Evolutionary conservation across 2,888 invertebrate species (phyloP), one percentile per base, ranked within the genome.

Genomic region (Metopia argyrocephala): DNA sequence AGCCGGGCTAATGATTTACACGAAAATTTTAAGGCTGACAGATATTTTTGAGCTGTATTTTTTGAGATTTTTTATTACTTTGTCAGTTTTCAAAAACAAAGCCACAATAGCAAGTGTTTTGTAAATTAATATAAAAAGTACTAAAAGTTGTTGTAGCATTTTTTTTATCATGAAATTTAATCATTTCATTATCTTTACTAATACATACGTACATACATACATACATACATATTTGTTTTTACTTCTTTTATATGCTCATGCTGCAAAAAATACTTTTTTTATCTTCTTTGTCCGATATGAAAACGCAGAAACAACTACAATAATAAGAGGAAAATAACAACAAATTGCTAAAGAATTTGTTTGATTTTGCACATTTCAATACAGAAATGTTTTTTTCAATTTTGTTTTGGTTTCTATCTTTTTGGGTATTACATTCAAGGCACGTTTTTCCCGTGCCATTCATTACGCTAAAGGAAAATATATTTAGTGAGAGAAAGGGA

Each of bases 231-330:
- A n/a, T n/a, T n/a, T 45, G 21, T 62, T 21, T 23, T 75, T 20
- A 15, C n/a, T 48, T 5, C 18, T 0, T n/a, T 54, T 9, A 52
- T 57, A n/a, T n/a, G n/a, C 65, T 15, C 38, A 48, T 7, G 59
- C 59, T 78, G 78, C 61, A 28, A 79, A 38, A 76, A 79, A 21
- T 48, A 45, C 71, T 50, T 81, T 81, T 78, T 81, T 78, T 46
- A 9, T 38, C 9, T 12, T 12, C 38, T n/a, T n/a, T 61, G 54
- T 59, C 65, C 73, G 71, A 73, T 54, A 70, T 69, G 61, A 46
- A 73, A 65, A 71, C 48, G 50, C 46, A 69, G 38, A 31, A 79
- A 57, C 54, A 64, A 57, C 52, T 68, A 45, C 50, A 69, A 75
- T 7, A 56, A 23, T 12, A 61, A 52, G 6, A 50, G 28, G 9